phyloP scores from a whole-genome alignment of 1,140 invertebrate genomes.

The Scaptomyza pallida region DNA sequence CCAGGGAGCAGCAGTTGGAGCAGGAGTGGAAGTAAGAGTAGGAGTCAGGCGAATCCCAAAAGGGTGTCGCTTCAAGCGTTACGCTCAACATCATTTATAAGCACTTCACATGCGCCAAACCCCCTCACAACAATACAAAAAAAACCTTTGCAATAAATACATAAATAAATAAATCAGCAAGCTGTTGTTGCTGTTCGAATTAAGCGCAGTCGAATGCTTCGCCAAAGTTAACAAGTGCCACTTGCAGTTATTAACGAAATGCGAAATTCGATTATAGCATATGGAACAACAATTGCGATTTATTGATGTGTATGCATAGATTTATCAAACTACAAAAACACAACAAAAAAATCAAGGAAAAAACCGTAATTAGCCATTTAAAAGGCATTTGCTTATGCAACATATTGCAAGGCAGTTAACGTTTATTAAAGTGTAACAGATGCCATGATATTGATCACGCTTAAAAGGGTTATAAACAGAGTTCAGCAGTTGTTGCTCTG shows the following conservation, averaged over 20 bases:
- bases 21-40: too few species aligned
- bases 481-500: too few species aligned
- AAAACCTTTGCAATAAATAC: neutral
- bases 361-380: too few species aligned
- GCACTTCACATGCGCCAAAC: conserved; percentile 12
- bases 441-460: too few species aligned
- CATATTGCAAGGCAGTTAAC: too few species aligned
- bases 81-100: conserved; percentile 33
- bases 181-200: conserved; percentile 14
- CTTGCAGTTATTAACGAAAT: neutral
- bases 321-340: too few species aligned
- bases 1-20: too few species aligned
- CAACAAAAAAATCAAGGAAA: too few species aligned
- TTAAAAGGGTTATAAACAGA: too few species aligned
- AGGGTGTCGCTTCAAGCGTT: conserved; percentile 3
- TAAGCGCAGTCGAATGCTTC: conserved; percentile 22
- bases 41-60: conserved; percentile 30
- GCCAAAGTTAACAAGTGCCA: neutral
- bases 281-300: neutral
- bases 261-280: neutral
- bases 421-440: too few species aligned
- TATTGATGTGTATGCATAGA: conserved; percentile 5
- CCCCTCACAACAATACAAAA: too few species aligned
- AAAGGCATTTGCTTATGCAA: too few species aligned
- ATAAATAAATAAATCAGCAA: neutral